phyloP scores from a whole-genome alignment of 1,140 invertebrate species.

The Lasaia peninsularis region DNA sequence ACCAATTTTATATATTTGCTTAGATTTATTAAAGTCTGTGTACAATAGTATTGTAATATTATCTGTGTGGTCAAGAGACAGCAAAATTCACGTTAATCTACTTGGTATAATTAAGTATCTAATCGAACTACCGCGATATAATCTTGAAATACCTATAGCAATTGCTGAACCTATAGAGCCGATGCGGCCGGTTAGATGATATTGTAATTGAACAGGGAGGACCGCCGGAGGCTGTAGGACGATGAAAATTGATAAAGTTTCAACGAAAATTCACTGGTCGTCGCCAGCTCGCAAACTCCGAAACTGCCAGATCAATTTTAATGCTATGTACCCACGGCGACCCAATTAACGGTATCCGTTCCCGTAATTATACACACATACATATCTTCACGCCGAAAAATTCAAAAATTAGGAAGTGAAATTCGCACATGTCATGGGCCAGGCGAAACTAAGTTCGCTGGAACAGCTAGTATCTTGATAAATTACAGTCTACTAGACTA shows the following conservation, averaged over 20 bases:
- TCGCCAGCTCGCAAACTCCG: slow-evolving; percentile 26
- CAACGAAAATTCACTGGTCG: slow-evolving; percentile 32
- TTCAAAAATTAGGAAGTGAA: too few relatives aligned
- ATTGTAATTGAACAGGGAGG: slow-evolving; percentile 33
- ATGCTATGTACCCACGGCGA: slow-evolving; percentile 17
- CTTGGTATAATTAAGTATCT: too few relatives aligned
- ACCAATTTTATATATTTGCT: too few relatives aligned
- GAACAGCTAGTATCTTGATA: too few relatives aligned
- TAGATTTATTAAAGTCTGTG: too few relatives aligned
- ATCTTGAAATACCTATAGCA: slow-evolving; percentile 1
- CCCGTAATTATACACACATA: neutral
- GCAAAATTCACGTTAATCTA: too few relatives aligned
- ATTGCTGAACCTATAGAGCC: slow-evolving; percentile 2
- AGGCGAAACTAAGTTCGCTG: too few relatives aligned
- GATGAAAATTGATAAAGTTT: slow-evolving; percentile 41
- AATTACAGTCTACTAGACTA: too few relatives aligned
- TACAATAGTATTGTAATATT: neutral
- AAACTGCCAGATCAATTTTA: slow-evolving; percentile 33
- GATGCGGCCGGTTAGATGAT: slow-evolving; percentile 30
- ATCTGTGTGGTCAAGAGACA: too few relatives aligned
- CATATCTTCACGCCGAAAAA: too few relatives aligned
- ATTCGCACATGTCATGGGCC: too few relatives aligned
- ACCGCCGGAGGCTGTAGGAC: slow-evolving; percentile 28
- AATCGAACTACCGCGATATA: neutral
- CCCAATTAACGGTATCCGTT: slow-evolving; percentile 2